Base-by-base conservation (phyloP, 2,113 vertebrate species). In the Elephantulus edwardii region DNA sequence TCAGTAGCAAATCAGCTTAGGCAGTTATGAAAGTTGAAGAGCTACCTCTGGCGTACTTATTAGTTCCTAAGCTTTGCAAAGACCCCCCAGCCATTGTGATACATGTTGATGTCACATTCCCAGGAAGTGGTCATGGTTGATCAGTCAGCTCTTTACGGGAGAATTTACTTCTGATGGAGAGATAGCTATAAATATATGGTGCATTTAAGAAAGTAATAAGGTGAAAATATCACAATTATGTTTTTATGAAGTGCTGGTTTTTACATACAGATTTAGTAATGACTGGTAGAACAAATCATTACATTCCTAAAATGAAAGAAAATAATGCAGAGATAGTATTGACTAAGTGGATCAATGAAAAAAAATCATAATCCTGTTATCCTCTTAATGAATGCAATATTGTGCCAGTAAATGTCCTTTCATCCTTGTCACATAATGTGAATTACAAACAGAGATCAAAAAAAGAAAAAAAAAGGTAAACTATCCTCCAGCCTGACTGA, bases 151-250 rank as follows among this genome's bases (percentile, higher is more conserved):
- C 84, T 89, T 17, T 50, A 12, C 6, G 58, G 75, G 30, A 56
- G 44, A 79, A n/a, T 20, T 38, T 80, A 24, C 30, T 83, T 8
- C 72, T 44, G 50, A 38, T 28, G 14, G 46, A 46, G 30, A 6
- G 17, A 14, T 3, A 76, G 26, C 40, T 88, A 24, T 19, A 50
- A 62, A 42, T 12, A 1, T 14, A 48, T 44, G 70, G 8, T 40
- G 78, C 77, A 83, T 95, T 74, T 90, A 95, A 71, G 82, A 92
- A 88, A 92, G 77, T 74, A 92, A 92, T 52, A 92, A 86, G 83
- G 40, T 95, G 77, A 86, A 92, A 95, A 90, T 95, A 96, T 71
- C 38, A 92, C 42, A 93, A 88, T 96, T 95, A 74, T 90, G 62
- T 85, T 92, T 94, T 95, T 93, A 71, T 83, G 22, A 96, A 91